phyloP scores from a whole-genome alignment of 2,113 vertebrate genomes.

The Pomatorhinus ruficollis region DNA sequence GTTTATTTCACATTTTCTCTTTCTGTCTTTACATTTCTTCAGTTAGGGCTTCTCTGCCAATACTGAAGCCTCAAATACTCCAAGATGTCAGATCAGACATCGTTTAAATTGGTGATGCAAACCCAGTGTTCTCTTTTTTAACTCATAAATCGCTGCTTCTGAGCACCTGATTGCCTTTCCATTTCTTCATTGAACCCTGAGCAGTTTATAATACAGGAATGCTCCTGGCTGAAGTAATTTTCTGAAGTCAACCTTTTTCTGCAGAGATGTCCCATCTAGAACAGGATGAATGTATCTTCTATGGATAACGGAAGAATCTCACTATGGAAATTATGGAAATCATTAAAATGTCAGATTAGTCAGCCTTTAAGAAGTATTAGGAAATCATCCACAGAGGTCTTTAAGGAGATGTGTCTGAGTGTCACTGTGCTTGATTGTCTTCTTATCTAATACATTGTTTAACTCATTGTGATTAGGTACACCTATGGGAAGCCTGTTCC shows the following conservation, averaged over 20 bases:
- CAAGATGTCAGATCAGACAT: neutral
- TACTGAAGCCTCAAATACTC: neutral
- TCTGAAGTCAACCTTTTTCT: neutral
- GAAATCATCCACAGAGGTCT: neutral
- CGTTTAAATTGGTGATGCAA: neutral
- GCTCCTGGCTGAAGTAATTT: neutral
- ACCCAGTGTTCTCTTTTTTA: neutral
- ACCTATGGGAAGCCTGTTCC: constrained; percentile 76
- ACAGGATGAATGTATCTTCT: neutral
- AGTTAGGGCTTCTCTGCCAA: neutral
- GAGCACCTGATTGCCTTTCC: neutral
- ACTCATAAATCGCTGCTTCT: neutral
- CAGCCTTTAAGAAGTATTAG: neutral
- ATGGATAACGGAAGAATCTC: neutral
- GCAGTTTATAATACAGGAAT: neutral
- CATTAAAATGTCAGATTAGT: neutral
- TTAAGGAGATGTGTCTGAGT: neutral
- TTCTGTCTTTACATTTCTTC: neutral
- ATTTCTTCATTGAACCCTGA: neutral
- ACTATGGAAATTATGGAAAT: neutral
- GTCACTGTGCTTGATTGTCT: neutral
- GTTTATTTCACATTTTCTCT: neutral
- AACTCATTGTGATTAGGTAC: constrained; percentile 54
- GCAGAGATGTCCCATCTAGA: neutral
- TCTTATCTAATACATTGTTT: neutral